Conservation (phyloP, 2,797 vertebrate genomes). For the Diglossa cyanea region DNA sequence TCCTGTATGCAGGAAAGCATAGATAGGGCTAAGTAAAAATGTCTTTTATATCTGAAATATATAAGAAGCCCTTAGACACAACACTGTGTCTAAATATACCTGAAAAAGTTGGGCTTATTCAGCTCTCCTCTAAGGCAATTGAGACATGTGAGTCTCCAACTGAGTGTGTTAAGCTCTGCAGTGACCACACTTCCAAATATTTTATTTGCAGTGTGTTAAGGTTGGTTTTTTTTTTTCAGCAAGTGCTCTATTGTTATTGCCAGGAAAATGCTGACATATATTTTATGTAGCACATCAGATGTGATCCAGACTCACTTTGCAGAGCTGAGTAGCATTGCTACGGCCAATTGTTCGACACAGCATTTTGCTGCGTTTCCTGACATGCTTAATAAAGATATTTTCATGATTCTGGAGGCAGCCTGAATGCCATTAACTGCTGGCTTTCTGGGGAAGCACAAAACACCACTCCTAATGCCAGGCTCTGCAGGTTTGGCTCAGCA, state of each 20-base stretch:
- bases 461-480: not conserved
- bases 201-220: not conserved
- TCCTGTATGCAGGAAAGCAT: not conserved
- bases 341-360: conserved; percentile 39
- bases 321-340: conserved; percentile 19
- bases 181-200: conserved; percentile 10
- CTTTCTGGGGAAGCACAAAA: conserved; percentile 1
- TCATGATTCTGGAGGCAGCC: conserved; percentile 18
- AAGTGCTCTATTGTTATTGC: conserved; percentile 3
- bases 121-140: not conserved
- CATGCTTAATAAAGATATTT: conserved; percentile 64
- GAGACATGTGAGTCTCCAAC: not conserved
- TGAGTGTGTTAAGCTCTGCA: not conserved
- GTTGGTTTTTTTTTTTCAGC: not conserved
- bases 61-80: not conserved
- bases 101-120: not conserved
- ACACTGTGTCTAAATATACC: not conserved
- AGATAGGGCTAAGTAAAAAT: not conserved
- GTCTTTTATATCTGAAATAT: not conserved
- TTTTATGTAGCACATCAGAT: conserved; percentile 51
- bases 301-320: conserved; percentile 20
- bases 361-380: conserved; percentile 31
- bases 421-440: conserved; percentile 53
- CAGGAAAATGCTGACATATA: conserved; percentile 36
- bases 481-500: conserved; percentile 36